Evolutionary conservation across 1,140 invertebrate genomes (phyloP).

Genomic region (Tetramorium parvispinum): DNA sequence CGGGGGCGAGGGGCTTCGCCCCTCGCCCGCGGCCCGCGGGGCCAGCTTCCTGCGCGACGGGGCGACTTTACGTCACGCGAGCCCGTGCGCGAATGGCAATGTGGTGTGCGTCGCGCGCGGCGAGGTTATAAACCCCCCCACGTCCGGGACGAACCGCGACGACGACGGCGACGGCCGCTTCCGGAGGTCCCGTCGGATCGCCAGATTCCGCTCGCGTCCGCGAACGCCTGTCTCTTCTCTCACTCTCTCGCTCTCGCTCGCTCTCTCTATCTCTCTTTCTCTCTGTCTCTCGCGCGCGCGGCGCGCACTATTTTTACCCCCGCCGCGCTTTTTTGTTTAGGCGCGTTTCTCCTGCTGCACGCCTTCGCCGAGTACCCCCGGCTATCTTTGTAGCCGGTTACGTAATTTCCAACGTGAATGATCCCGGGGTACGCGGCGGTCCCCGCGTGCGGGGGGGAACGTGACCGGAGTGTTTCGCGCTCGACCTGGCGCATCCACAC

Average conservation of each 20-base stretch:
- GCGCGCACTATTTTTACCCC: neutral
- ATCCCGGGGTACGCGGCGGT: neutral
- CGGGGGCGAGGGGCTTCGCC: too few relatives aligned
- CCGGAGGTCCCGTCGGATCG: too few relatives aligned
- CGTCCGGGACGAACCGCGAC: conserved; percentile 55
- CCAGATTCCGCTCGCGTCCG: neutral
- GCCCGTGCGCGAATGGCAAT: conserved; percentile 49
- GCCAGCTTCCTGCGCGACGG: conserved; percentile 64
- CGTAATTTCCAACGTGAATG: neutral
- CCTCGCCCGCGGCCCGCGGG: conserved; percentile 52
- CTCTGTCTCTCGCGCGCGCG: too few relatives aligned
- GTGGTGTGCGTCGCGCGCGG: conserved; percentile 35
- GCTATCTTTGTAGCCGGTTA: neutral
- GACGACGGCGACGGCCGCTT: too few relatives aligned
- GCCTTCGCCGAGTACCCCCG: neutral
- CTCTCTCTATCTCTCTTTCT: too few relatives aligned
- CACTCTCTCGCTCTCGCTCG: too few relatives aligned
- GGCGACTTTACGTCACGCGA: conserved; percentile 60
- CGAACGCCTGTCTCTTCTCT: neutral
- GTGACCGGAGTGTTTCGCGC: too few relatives aligned
- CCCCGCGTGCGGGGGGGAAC: too few relatives aligned
- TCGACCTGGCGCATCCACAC: too few relatives aligned
- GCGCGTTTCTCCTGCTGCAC: neutral
- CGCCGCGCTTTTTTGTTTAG: neutral
- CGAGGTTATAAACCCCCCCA: conserved; percentile 64